These are phyloP conservation scores for Leptonema lineaticorne DNA, from an alignment of 1,140 invertebrate genomes.

Conservation along the genomic window DNA sequence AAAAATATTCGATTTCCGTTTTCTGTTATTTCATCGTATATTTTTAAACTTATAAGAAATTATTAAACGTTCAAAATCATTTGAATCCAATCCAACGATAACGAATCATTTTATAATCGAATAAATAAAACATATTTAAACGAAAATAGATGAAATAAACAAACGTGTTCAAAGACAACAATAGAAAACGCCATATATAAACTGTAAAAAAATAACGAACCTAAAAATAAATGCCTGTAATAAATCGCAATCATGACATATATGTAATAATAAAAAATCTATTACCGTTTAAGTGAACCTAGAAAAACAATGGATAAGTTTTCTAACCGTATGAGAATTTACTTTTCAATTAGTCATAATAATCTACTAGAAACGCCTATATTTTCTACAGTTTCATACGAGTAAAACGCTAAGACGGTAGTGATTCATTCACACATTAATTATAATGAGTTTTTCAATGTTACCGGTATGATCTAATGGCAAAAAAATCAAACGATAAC, in stretches of 20 bases:
- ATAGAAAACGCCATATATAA: neutral
- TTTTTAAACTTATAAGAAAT: too few species aligned
- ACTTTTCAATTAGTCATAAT: neutral
- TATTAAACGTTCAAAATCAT: too few species aligned
- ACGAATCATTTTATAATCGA: neutral
- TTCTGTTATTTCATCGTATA: too few species aligned
- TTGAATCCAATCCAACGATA: too few species aligned
- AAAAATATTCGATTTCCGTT: too few species aligned
- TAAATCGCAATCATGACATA: constrained; percentile 13
- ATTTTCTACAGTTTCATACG: neutral
- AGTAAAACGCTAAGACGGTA: neutral
- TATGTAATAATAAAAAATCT: neutral
- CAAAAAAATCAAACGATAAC: too few species aligned
- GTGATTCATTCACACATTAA: too few species aligned
- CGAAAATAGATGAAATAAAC: neutral
- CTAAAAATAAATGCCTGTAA: neutral
- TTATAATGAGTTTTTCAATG: too few species aligned
- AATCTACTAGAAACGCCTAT: neutral
- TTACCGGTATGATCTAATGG: too few species aligned
- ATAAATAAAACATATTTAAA: neutral
- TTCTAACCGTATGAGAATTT: neutral
- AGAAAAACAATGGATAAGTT: constrained; percentile 1
- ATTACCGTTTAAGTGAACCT: constrained; percentile 2
- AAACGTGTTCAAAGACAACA: too few species aligned
- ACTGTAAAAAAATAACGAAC: neutral